A percentile compares a stretch with the other conserved stretches of the same genome.
Conservation (phyloP, 2,113 vertebrate species). For the Menidia beryllina region DNA sequence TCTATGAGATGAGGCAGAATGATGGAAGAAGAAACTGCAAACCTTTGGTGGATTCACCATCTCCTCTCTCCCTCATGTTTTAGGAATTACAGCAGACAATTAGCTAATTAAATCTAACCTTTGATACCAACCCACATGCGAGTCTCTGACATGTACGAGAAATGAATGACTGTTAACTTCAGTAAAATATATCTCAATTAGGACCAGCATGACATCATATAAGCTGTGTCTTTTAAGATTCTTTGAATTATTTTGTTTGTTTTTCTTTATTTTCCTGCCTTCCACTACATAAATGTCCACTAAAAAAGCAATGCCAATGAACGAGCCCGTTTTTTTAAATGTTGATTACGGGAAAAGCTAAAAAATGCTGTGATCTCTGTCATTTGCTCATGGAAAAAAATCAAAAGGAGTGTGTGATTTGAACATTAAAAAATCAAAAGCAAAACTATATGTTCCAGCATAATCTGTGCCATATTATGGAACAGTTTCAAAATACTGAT, state of each 20-base stretch:
- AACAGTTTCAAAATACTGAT: constrained; percentile 15
- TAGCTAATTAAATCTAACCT: not conserved
- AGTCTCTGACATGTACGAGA: not conserved
- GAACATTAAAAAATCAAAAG: not conserved
- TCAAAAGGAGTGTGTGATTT: not conserved
- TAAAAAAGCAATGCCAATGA: not conserved
- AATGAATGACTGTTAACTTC: not conserved
- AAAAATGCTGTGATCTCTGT: no score
- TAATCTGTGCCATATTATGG: constrained; percentile 11
- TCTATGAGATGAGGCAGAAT: not conserved
- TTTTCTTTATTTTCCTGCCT: not conserved
- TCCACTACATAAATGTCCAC: not conserved
- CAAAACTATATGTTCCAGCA: no score
- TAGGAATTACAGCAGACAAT: no score
- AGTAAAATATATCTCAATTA: not conserved
- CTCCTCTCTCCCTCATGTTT: not conserved
- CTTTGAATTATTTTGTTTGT: no score
- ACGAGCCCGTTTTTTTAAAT: no score
- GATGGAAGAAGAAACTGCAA: not conserved
- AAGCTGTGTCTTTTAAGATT: not conserved
- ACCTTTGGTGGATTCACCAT: not conserved
- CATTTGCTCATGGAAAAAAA: not conserved
- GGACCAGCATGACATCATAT: not conserved
- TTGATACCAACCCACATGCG: no score
- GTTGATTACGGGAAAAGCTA: not conserved